Conservation (phyloP, 2,888 invertebrate genomes). For the Agrotis clavis region DNA sequence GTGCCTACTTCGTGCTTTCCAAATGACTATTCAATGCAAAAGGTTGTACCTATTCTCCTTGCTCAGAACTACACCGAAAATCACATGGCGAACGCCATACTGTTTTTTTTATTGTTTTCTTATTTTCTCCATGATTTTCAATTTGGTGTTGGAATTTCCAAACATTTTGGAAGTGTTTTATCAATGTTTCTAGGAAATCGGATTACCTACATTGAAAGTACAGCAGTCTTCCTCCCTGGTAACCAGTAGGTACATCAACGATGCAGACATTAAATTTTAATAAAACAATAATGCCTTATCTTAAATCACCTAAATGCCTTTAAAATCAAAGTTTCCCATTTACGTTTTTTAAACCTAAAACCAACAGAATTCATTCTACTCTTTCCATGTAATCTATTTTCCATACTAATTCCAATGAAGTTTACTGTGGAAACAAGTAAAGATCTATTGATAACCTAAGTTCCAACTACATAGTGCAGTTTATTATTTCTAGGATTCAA, state of each 20-base stretch:
- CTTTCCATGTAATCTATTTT: not conserved
- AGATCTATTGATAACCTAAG: constrained; percentile 6
- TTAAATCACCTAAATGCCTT: not conserved
- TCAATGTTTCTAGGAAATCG: no score
- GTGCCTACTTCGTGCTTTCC: not conserved
- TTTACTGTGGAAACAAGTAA: constrained; percentile 7
- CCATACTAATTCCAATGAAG: not conserved
- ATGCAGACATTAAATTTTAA: no score
- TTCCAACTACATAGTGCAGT: constrained; percentile 24
- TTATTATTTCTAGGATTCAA: constrained; percentile 27
- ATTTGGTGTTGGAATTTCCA: no score
- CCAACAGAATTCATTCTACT: not conserved
- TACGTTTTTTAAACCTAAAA: not conserved
- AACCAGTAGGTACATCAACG: no score
- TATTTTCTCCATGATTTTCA: no score
- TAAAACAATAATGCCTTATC: no score
- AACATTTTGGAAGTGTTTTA: no score
- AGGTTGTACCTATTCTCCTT: constrained; percentile 1
- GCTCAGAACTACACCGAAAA: no score
- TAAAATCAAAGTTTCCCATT: not conserved
- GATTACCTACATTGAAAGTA: no score
- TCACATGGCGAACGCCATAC: no score
- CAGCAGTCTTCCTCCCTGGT: no score
- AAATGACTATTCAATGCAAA: not conserved
- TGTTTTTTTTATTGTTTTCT: no score